Base-by-base conservation (phyloP, 2,113 vertebrate genomes). In the Physeter macrocephalus region DNA sequence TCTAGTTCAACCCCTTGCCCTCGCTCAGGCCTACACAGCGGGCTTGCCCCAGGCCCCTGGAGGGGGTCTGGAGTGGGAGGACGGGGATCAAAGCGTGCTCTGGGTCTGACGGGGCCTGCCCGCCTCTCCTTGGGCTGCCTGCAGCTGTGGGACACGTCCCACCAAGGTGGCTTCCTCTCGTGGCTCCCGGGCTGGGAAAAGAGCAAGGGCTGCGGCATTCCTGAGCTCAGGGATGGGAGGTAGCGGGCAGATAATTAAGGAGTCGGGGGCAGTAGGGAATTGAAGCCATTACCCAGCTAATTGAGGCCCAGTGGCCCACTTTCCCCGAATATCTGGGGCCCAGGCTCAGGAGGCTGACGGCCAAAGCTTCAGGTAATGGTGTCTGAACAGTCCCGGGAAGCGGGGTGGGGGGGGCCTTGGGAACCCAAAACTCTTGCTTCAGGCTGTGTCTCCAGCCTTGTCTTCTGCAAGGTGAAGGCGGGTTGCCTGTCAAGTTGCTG, bases 281-380 rank as follows among this genome's bases (percentile, higher is more conserved):
- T 94, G 94, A 89, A 97, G 86, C 94, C 94, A 97, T 97, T 95
- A 94, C 54, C 54, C 96, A 93, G 89, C 82, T 98, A 97, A 97
- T 93, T 95, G 95, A 97, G 93, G 85, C 85, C 93, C 93, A 94
- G 46, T 94, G 94, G 94, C 89, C 92, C 94, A 92, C 96, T 96
- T 96, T 93, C 95, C 82, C 95, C 83, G 89, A 88, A 96, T 95
- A 96, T 97, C 92, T 97, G 96, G 94, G 95, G 77, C 72, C 96
- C 97, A 97, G 97, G 92, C 94, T 95, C 72, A 15, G 61, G 36
- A 31, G 67, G 88, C 29, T 20, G 86, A 77, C 31, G 12, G 72
- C 82, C 34, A 9, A 43, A 18, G 39, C 61, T 83, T 39, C 67
- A 78, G 61, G 66, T 75, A 8, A 36, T 27, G 77, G 86, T 0